Base-by-base conservation (phyloP, 2,888 invertebrate genomes). In the Macaria liturata region DNA sequence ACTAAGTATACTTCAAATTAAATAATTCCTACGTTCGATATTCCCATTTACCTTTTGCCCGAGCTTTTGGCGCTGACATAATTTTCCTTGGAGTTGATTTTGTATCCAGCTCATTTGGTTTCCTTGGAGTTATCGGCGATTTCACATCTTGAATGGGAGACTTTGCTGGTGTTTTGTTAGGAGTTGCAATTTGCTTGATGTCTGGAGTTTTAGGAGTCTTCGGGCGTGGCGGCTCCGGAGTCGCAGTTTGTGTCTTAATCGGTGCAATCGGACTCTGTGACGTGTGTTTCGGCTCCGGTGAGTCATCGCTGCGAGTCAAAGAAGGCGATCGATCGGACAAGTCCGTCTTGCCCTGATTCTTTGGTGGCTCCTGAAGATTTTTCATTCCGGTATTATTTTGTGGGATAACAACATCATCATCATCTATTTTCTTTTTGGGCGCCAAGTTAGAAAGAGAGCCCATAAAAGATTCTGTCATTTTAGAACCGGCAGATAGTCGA, bases 401-500 rank as follows among this genome's bases (percentile, higher is more conserved):
- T 50, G 73, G 75, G 54, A 92, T 76, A 0, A 91, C 89, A 61
- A 91, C 92, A 67, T 91, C 91, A 62, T 92, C 86, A 64, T 92
- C 91, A 54, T 91, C 91, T 44, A 69, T 48, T 63, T 84, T 87
- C 68, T 88, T 87, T 69, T 86, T 88, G 31, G 78, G 76, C 30
- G 76, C 74, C 53, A 83, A 64, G 42, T 78, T 82, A 47, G 91
- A 84, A 59, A 92, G 63, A 40, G 85, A 81, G 32, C 91, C 91
- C 57, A 92, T 88, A 64, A 92, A 85, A 4, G 92, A 92, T 67
- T 92, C 92, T 31, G 90, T 83, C 91, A 92, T 92, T 81, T 87
- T 91, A 8, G 90, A 86, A 20, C 84, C 88, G 34, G 87, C 89
- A 40, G 87, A 79, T 9, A 92, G 65, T n/a, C 91, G 83, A 31